Evolutionary conservation across 1,140 invertebrate species (phyloP).

Genomic region (Drosophila pruinosa): DNA sequence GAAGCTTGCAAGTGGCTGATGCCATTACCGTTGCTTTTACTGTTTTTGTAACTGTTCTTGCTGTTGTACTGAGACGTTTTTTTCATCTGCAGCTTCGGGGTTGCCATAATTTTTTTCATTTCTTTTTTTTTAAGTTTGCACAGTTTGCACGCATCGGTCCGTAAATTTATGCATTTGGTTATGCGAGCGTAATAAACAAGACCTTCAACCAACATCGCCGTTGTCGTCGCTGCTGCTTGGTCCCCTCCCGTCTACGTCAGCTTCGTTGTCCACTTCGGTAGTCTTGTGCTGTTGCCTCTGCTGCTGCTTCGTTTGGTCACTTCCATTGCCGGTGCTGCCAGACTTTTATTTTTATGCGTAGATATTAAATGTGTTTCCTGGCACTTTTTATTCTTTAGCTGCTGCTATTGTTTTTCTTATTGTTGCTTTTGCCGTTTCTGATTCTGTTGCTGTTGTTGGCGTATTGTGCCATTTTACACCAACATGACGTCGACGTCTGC

Average conservation of each 20-base stretch:
- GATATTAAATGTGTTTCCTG: constrained; percentile 82
- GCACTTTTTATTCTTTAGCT: constrained; percentile 74
- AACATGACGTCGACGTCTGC: constrained; percentile 48
- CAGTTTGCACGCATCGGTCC: constrained; percentile 80
- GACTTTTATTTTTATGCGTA: constrained; percentile 81
- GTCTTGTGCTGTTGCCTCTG: constrained; percentile 24
- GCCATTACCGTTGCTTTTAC: constrained; percentile 38
- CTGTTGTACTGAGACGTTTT: constrained; percentile 49
- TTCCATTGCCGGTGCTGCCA: constrained; percentile 74
- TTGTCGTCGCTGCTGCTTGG: constrained; percentile 29
- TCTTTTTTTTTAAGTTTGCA: constrained; percentile 70
- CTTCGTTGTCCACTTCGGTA: constrained; percentile 24
- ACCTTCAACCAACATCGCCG: constrained; percentile 67
- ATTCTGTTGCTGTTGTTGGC: constrained; percentile 50
- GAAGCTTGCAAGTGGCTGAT: constrained; percentile 57
- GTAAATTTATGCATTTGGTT: constrained; percentile 81
- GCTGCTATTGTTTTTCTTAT: constrained; percentile 38
- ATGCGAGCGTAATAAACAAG: constrained; percentile 81
- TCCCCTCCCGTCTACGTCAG: not conserved
- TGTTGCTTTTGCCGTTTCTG: constrained; percentile 32
- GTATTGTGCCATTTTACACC: constrained; percentile 76
- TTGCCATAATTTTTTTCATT: constrained; percentile 57
- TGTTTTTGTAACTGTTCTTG: constrained; percentile 8
- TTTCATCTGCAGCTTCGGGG: constrained; percentile 70
- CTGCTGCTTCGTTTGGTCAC: constrained; percentile 62